Evolutionary conservation across 2,113 vertebrate genomes (phyloP).

Genomic region (Phylloscopus trochilus): DNA sequence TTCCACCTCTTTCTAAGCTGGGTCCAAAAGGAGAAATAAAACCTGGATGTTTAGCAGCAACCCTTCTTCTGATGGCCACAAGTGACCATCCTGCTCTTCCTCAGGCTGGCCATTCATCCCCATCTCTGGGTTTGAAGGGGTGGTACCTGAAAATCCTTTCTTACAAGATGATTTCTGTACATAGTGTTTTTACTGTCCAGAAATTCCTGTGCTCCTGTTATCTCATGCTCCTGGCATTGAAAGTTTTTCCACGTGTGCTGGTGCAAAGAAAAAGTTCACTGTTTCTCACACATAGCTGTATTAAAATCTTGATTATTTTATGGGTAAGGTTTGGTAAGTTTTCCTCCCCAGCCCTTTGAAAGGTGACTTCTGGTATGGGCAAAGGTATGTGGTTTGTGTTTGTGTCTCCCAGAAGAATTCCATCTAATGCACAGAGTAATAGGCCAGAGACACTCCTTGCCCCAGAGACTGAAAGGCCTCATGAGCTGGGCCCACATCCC

Average conservation of each 20-base stretch:
- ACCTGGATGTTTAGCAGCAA: neutral
- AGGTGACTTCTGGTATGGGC: neutral
- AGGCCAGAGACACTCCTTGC: neutral
- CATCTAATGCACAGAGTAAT: neutral
- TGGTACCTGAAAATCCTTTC: neutral
- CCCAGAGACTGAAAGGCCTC: neutral
- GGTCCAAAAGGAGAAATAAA: neutral
- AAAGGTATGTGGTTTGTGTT: neutral
- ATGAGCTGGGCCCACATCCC: neutral
- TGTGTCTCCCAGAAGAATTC: neutral
- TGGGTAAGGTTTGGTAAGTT: neutral
- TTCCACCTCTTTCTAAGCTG: neutral
- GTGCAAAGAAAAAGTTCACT: neutral
- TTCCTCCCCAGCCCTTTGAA: neutral
- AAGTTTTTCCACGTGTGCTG: neutral
- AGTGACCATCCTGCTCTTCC: neutral
- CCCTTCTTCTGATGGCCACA: neutral
- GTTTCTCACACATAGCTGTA: neutral
- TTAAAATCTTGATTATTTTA: neutral
- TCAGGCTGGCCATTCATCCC: neutral
- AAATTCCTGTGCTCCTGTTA: neutral
- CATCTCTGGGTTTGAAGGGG: neutral
- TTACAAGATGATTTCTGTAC: neutral
- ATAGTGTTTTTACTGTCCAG: neutral
- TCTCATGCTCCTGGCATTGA: neutral